Evolutionary conservation across 1,140 invertebrate genomes (phyloP).

Genomic region (Ips nitidus): DNA sequence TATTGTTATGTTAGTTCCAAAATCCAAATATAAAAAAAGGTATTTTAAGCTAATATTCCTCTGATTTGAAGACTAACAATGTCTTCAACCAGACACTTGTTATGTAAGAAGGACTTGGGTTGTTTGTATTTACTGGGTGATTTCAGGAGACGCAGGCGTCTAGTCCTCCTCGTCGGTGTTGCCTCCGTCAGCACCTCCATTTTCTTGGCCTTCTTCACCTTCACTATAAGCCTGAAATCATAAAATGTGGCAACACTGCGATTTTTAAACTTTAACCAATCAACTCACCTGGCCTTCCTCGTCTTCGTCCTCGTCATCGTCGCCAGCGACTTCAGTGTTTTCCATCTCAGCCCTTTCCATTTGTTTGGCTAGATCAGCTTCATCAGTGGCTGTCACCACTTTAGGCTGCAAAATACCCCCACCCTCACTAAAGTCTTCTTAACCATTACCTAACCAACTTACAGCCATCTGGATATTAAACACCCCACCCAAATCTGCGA

Average conservation of each 20-base stretch:
- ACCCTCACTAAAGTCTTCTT: slow-evolving; percentile 8
- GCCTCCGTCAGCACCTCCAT: slow-evolving; percentile 30
- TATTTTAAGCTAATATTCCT: too few relatives aligned
- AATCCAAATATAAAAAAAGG: too few relatives aligned
- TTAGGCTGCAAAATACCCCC: slow-evolving; percentile 71
- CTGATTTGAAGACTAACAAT: too few relatives aligned
- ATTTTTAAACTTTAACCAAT: neutral
- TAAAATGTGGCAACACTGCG: neutral
- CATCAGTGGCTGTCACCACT: slow-evolving; percentile 97
- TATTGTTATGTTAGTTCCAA: too few relatives aligned
- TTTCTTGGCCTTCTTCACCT: slow-evolving; percentile 50
- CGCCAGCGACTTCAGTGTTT: slow-evolving; percentile 90
- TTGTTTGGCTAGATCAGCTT: slow-evolving; percentile 89
- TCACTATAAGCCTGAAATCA: slow-evolving; percentile 49
- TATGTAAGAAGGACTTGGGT: too few relatives aligned
- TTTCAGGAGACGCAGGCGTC: neutral
- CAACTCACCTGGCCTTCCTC: slow-evolving; percentile 51
- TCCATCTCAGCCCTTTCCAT: slow-evolving; percentile 92
- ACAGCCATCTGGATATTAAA: slow-evolving; percentile 95
- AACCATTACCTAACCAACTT: slow-evolving; percentile 49
- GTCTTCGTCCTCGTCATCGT: slow-evolving; percentile 80
- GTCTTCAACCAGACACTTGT: too few relatives aligned
- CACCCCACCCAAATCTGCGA: slow-evolving; percentile 82
- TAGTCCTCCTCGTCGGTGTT: slow-evolving; percentile 35
- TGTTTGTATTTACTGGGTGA: too few relatives aligned